phyloP scores from a whole-genome alignment of 2,113 vertebrate species.

The Callithrix jacchus region DNA sequence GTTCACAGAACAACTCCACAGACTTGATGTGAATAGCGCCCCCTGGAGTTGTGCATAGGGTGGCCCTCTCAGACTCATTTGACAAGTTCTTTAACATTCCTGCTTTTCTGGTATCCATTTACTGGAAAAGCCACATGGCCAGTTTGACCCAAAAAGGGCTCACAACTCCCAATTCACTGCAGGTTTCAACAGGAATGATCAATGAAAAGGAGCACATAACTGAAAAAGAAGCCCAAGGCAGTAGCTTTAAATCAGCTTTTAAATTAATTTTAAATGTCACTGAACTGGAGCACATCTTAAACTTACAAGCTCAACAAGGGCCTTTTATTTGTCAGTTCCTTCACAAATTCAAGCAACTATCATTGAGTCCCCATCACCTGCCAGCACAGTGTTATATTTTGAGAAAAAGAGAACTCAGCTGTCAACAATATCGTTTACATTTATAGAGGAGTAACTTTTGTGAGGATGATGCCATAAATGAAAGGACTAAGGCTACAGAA shows the following conservation, averaged over 20 bases:
- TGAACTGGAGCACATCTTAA: background rate
- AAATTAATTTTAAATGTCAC: background rate
- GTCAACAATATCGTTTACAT: background rate
- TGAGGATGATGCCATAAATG: background rate
- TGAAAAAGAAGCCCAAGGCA: background rate
- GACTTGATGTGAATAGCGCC: background rate
- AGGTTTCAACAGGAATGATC: background rate
- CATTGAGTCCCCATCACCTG: background rate
- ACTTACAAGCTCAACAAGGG: background rate
- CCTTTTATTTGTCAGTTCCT: background rate
- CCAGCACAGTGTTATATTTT: background rate
- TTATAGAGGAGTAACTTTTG: background rate
- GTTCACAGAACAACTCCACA: background rate
- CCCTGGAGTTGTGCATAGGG: background rate
- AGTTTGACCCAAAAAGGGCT: background rate
- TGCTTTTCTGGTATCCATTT: background rate
- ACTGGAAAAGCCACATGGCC: background rate
- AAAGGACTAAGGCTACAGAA: background rate
- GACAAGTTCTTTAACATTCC: background rate
- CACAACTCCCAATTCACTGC: background rate
- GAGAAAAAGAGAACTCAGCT: conserved; percentile 6
- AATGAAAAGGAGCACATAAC: background rate
- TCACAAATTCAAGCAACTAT: background rate
- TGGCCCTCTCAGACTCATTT: background rate
- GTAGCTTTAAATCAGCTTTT: background rate